Conservation (phyloP, 2,797 vertebrate species). For the Sebastes itinus region DNA sequence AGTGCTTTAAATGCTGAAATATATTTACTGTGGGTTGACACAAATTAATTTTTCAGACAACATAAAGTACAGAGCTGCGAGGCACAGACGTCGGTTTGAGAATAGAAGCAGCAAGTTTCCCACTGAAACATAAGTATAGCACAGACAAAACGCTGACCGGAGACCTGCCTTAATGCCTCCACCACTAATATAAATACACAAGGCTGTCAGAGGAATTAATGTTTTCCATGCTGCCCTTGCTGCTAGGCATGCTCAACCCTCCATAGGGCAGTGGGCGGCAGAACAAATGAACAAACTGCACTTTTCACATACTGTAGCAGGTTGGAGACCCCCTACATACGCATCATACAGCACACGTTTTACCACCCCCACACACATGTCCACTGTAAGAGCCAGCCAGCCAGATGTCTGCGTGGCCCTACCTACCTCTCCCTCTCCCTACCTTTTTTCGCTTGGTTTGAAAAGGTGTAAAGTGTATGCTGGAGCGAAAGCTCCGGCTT, state of each 20-base stretch:
- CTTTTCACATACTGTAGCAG: constrained; percentile 27
- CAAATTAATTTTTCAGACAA: background rate
- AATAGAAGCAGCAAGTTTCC: constrained; percentile 31
- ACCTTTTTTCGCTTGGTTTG: constrained; percentile 14
- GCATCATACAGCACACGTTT: constrained; percentile 32
- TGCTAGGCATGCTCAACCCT: constrained; percentile 10
- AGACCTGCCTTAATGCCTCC: constrained; percentile 37
- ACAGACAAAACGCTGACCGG: constrained; percentile 50
- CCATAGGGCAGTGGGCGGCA: constrained; percentile 44
- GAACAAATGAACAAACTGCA: constrained; percentile 50
- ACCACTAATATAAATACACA: constrained; percentile 62
- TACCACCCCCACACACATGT: constrained; percentile 49
- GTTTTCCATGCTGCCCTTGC: constrained; percentile 29
- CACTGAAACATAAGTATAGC: constrained; percentile 16
- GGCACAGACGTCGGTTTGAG: constrained; percentile 1
- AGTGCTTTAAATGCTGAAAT: background rate
- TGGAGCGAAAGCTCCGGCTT: constrained; percentile 38
- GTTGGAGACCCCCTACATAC: constrained; percentile 15
- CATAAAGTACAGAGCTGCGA: constrained; percentile 12
- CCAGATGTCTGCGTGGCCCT: constrained; percentile 47
- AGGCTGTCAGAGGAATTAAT: constrained; percentile 17
- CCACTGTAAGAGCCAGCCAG: constrained; percentile 7
- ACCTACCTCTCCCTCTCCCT: background rate
- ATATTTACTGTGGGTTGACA: background rate
- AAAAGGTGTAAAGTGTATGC: constrained; percentile 49